phyloP scores from a whole-genome alignment of 1,140 invertebrate genomes.

The Tetragnatha versicolor region DNA sequence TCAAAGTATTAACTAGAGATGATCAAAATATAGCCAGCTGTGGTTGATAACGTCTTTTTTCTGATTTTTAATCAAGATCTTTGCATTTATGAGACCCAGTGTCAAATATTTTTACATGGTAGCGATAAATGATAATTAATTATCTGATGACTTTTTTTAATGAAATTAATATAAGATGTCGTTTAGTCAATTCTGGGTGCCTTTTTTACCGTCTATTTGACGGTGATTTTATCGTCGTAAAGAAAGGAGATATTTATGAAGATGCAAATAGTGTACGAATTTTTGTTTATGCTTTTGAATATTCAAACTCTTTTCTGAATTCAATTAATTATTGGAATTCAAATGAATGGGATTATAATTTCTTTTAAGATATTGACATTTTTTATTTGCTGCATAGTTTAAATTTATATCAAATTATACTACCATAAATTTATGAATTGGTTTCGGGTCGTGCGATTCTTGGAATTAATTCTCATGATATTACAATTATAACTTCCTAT shows the following conservation, averaged over 20 bases:
- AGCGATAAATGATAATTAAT: constrained; percentile 28
- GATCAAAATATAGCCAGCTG: constrained; percentile 32
- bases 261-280: neutral
- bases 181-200: neutral
- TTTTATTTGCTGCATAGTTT: neutral
- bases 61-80: constrained; percentile 11
- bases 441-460: neutral
- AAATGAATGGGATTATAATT: neutral
- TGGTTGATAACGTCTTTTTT: constrained; percentile 25
- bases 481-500: too few species aligned
- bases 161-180: constrained; percentile 7
- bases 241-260: neutral
- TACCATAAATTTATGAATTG: neutral
- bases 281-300: neutral
- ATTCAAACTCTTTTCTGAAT: too few species aligned
- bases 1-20: neutral
- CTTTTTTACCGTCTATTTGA: neutral
- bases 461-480: neutral
- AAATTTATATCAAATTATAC: neutral
- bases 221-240: neutral
- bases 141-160: constrained; percentile 16
- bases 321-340: neutral
- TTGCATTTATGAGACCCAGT: constrained; percentile 5
- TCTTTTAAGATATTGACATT: neutral
- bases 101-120: constrained; percentile 20